Evolutionary conservation across 2,888 invertebrate genomes (phyloP), one percentile per base, ranked within the genome.

Genomic region (Subacronicta megacephala): DNA sequence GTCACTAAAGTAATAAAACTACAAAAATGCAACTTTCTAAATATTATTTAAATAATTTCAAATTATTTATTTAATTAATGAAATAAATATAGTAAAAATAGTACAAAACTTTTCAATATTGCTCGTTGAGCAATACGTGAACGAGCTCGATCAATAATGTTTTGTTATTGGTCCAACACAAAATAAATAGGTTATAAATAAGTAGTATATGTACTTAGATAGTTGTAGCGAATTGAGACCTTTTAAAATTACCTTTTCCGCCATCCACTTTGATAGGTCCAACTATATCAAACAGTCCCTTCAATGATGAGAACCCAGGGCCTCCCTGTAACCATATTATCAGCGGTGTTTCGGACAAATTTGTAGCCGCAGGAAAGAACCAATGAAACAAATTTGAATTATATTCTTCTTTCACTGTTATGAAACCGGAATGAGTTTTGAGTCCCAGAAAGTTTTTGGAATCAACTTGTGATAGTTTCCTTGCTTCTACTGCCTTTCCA

Each of bases 271-370:
- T 57, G 7, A 88, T 63, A 2, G 89, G 89, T 13, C 89, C 89
- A 16, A 85, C 74, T 3, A 84, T 60, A 13, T 81, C 77, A 53
- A 89, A 89, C 0, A 86, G 62, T 7, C 87, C 89, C 23, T 74
- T 58, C 53, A 89, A 33, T 18, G 96, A 96, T 0, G 96, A 96
- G 1, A 95, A 95, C 4, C 95, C 98, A 0, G 98, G 98, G 0
- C 98, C 98, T 16, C 98, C 98, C 95, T 97, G 96, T 9, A 98
- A 88, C 97, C 98, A 98, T 65, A 98, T 95, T 16, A 97, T 93
- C 66, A 97, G 89, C 0, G 98, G 98, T 1, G 81, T 82, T 10
- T 69, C 66, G 7, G 56, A 65, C 13, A 80, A 23, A 1, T 56
- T 51, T 0, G 83, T 83, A 51, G 87, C 79, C 12, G 73, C 72